Percentiles rank a stretch among this genome's conserved stretches.
phyloP scores from a whole-genome alignment of 2,797 vertebrate genomes.

The Lophura swinhoii region DNA sequence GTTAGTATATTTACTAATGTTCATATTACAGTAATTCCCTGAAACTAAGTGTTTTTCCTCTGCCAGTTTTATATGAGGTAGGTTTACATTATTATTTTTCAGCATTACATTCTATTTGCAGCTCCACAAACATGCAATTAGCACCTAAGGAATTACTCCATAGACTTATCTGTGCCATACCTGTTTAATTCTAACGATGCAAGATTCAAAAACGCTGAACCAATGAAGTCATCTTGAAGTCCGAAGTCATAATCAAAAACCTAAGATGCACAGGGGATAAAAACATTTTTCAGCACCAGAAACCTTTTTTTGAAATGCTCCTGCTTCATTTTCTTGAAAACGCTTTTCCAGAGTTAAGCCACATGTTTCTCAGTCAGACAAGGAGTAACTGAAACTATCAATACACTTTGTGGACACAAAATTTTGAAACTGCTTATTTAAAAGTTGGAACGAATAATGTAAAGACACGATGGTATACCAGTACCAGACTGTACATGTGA shows the following conservation, averaged over 20 bases:
- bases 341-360: not conserved
- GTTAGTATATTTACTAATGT: not conserved
- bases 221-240: constrained; percentile 98
- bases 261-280: constrained; percentile 70
- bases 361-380: not conserved
- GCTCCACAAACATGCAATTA: not conserved
- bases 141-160: not conserved
- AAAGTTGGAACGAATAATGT: not conserved
- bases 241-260: constrained; percentile 99
- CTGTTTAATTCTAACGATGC: constrained; percentile 90
- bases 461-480: rapidly evolving
- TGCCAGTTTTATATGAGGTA: not conserved
- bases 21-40: not conserved
- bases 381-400: not conserved
- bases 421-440: not conserved
- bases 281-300: not conserved
- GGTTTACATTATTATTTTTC: not conserved
- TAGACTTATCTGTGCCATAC: constrained; percentile 65
- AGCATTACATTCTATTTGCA: not conserved
- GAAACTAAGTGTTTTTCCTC: not conserved
- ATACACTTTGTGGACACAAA: not conserved
- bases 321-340: not conserved
- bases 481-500: rapidly evolving
- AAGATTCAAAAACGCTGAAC: constrained; percentile 91
- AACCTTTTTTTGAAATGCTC: not conserved